Evolutionary conservation across 2,888 invertebrate genomes (phyloP), one percentile per base, ranked within the genome.

Genomic region (Caenorhabditis zanzibari): DNA sequence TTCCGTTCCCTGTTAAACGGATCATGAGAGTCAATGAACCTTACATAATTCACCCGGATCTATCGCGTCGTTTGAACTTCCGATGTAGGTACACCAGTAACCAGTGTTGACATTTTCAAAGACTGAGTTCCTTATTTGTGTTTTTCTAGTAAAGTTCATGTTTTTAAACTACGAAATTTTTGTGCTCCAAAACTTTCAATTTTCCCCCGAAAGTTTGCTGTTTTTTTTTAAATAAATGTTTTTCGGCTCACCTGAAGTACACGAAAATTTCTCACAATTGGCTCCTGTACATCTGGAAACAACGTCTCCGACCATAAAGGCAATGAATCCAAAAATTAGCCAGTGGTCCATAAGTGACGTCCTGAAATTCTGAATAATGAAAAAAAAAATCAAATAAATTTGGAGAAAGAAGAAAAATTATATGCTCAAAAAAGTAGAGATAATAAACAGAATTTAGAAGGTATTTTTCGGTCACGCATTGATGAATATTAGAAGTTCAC

Each of bases 201-300:
- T n/a, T 1, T n/a, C 44, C 1, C 16, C 5, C 5, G 14, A 3
- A 44, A 7, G 0, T 3, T 16, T 7, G 5, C 12, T 44, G 14
- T 14, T 5, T 44, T 44, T 44, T 44, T 12, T 44, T 44, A 1
- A 44, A 44, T 5, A 2, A 44, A 44, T 5, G 0, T 14, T 44
- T 44, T 44, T 7, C 38, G n/a, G n/a, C 14, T 58, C n/a, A 83
- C 83, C 79, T 64, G 83, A 83, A 6, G 79, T 64, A 35, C 83
- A 83, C 5, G 79, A 68, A 47, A 71, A 83, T 24, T 83, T 83
- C 2, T 79, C 83, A 63, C 83, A 79, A 35, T 77, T 68, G 5
- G 59, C 44, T 19, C 74, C 72, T 14, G 77, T 54, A 22, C 82
- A 82, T 47, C 73, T 59, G 12, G 77, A 58, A 12, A 73, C 35